phyloP scores from a whole-genome alignment of 2,888 invertebrate genomes.

The Nematopogon swammerdamellus region DNA sequence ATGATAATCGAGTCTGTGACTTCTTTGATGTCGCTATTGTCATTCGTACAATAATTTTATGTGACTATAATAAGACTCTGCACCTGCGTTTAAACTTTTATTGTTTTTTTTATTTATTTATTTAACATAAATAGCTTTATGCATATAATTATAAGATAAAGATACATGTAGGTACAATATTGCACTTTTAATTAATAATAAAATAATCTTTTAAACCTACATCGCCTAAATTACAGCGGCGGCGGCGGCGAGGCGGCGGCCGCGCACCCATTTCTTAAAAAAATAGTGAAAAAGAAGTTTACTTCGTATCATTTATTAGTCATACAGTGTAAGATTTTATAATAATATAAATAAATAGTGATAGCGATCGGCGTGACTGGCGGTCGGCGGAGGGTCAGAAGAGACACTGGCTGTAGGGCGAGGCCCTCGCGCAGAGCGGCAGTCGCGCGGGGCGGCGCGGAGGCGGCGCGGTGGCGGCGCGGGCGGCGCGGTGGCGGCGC shows the following conservation, averaged over 20 bases:
- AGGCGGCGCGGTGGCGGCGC: slow-evolving; percentile 32
- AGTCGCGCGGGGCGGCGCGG: slow-evolving; percentile 27
- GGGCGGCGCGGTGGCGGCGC: no score
- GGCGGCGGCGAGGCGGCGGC: slow-evolving; percentile 31
- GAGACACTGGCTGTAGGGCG: slow-evolving; percentile 49
- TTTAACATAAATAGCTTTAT: slow-evolving; percentile 57
- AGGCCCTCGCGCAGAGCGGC: slow-evolving; percentile 37
- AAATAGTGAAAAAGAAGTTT: slow-evolving; percentile 48
- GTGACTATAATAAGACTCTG: slow-evolving; percentile 3
- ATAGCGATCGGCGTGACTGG: slow-evolving; percentile 27
- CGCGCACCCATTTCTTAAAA: slow-evolving; percentile 35
- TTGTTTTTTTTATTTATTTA: slow-evolving; percentile 52
- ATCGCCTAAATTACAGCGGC: slow-evolving; percentile 29
- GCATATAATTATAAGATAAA: slow-evolving; percentile 51
- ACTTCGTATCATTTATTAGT: slow-evolving; percentile 50
- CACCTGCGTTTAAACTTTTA: slow-evolving; percentile 45
- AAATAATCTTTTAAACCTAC: slow-evolving; percentile 49
- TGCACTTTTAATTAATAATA: slow-evolving; percentile 47
- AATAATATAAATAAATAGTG: slow-evolving; percentile 15
- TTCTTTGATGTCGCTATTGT: no score
- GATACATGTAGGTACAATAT: slow-evolving; percentile 52
- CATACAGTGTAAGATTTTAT: slow-evolving; percentile 25
- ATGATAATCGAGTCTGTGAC: no score
- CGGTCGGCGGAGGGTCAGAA: slow-evolving; percentile 37
- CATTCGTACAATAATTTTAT: no score